Conservation (phyloP, 2,888 invertebrate species). For the Metalampra italica region DNA sequence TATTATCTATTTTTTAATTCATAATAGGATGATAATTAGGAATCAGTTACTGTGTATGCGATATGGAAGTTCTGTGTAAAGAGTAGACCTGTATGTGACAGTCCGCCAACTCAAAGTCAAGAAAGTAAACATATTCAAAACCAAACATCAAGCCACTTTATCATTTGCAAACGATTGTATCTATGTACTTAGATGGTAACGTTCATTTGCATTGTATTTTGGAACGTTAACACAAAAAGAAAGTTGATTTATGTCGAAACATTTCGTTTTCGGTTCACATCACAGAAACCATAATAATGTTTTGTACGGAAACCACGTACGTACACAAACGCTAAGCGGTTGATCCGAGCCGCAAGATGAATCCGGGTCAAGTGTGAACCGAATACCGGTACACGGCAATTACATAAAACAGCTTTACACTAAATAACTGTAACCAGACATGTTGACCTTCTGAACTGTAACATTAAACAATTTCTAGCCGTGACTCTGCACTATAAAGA, state of each 20-base stretch:
- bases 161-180: not conserved
- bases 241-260: slow-evolving; percentile 6
- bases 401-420: slow-evolving; percentile 41
- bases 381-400: slow-evolving; percentile 45
- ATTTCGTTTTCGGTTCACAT: slow-evolving; percentile 2
- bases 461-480: slow-evolving; percentile 2
- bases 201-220: not conserved
- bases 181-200: not conserved
- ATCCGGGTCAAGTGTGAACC: slow-evolving; percentile 43
- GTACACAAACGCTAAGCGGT: slow-evolving; percentile 20
- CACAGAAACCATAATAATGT: slow-evolving; percentile 5
- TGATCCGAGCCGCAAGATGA: slow-evolving; percentile 18
- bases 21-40: too few species aligned
- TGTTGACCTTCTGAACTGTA: slow-evolving; percentile 11
- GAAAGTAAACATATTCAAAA: slow-evolving; percentile 8
- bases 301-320: slow-evolving; percentile 21
- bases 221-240: slow-evolving; percentile 1
- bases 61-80: too few species aligned
- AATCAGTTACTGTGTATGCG: too few species aligned
- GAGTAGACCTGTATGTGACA: too few species aligned
- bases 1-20: too few species aligned
- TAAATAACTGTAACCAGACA: slow-evolving; percentile 22
- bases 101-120: not conserved
- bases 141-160: not conserved
- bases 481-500: slow-evolving; percentile 1